Conservation (phyloP, 2,888 invertebrate genomes). For the Griposia aprilina region DNA sequence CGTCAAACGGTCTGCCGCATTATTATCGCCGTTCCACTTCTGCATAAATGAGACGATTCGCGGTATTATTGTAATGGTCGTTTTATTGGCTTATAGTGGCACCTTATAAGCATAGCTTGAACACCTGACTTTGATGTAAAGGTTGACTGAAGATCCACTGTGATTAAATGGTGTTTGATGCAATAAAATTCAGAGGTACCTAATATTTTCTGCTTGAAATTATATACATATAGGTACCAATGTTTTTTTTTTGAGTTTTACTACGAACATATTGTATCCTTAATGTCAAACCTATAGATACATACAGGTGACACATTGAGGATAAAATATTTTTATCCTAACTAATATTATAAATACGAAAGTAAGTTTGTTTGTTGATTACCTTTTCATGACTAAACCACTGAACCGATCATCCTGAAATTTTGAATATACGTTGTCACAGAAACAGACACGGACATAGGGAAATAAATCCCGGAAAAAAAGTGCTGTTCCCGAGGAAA, state of each 20-base stretch:
- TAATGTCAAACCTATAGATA: not conserved
- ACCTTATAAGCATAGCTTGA: conserved; percentile 4
- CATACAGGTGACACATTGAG: not conserved
- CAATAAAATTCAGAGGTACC: conserved; percentile 2
- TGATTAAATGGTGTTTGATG: not conserved
- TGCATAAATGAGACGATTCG: conserved; percentile 48
- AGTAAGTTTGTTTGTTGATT: too few relatives aligned
- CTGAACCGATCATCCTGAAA: too few relatives aligned
- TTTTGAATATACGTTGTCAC: too few relatives aligned
- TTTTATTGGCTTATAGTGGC: conserved; percentile 42
- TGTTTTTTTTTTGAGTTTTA: not conserved
- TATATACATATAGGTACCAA: not conserved
- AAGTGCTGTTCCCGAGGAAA: too few relatives aligned
- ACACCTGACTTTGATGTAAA: not conserved
- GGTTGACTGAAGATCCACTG: not conserved
- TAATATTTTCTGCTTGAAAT: not conserved
- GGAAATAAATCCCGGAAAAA: too few relatives aligned
- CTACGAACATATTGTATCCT: conserved; percentile 1
- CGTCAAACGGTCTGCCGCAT: conserved; percentile 64
- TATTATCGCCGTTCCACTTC: conserved; percentile 52
- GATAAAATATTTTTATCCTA: not conserved
- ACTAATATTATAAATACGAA: too few relatives aligned
- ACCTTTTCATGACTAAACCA: too few relatives aligned
- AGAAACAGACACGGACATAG: too few relatives aligned
- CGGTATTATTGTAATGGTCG: conserved; percentile 31